These are phyloP conservation scores for Nothura maculosa DNA, from an alignment of 2,797 vertebrate genomes.

Conservation along the genomic window DNA sequence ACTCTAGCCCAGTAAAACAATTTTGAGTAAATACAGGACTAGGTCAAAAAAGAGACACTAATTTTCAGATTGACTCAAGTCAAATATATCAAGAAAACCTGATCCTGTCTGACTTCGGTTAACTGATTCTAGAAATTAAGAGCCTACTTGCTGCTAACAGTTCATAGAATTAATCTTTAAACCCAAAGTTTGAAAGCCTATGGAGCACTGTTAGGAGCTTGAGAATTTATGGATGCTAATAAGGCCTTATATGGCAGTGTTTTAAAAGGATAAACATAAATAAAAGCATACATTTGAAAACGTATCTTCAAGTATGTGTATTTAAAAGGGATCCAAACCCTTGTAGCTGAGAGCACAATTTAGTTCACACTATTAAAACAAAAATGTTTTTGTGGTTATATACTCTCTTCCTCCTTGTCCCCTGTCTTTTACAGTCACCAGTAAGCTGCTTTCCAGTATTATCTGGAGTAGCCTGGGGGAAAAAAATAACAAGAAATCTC, in stretches of 20 bases:
- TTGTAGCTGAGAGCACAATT: background rate
- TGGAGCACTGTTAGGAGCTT: background rate
- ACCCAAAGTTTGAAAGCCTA: background rate
- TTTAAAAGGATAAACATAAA: conserved; percentile 8
- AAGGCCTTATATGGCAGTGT: background rate
- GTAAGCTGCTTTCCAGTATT: background rate
- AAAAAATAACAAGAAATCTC: background rate
- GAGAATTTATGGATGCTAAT: background rate
- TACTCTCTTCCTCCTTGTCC: background rate
- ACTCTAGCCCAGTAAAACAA: background rate
- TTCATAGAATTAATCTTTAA: background rate
- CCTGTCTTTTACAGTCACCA: background rate
- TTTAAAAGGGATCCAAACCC: background rate
- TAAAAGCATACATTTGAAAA: background rate
- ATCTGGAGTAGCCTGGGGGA: background rate
- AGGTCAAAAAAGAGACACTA: background rate
- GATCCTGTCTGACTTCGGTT: background rate
- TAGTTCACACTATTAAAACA: background rate
- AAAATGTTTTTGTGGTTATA: background rate
- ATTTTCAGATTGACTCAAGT: background rate
- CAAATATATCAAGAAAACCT: conserved; percentile 9
- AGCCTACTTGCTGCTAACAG: background rate
- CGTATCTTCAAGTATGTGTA: background rate
- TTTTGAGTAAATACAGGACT: conserved; percentile 13
- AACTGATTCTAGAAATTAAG: background rate